phyloP scores from a whole-genome alignment of 1,140 invertebrate genomes.

The Lamellibrachia luymesi region DNA sequence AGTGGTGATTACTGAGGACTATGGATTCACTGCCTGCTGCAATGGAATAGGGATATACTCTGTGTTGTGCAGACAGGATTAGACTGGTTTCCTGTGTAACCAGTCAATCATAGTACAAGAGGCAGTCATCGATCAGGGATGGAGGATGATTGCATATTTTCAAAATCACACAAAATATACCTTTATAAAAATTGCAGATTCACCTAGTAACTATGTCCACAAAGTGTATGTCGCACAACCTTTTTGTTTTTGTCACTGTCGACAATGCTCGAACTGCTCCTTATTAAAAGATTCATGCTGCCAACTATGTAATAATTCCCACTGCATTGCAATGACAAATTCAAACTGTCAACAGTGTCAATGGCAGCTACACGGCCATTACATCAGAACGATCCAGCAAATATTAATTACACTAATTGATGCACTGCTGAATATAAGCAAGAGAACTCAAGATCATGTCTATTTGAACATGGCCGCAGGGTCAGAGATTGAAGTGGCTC shows the following conservation, averaged over 20 bases:
- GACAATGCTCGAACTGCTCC: not conserved
- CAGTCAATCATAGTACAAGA: too few species aligned
- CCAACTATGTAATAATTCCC: not conserved
- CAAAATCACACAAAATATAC: too few species aligned
- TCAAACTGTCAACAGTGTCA: not conserved
- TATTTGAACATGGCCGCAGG: not conserved
- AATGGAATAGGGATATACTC: too few species aligned
- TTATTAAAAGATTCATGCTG: not conserved
- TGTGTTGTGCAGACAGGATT: too few species aligned
- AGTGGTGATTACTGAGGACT: too few species aligned
- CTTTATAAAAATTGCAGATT: too few species aligned
- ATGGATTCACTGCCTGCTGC: too few species aligned
- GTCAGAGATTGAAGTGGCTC: not conserved
- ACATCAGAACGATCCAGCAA: not conserved
- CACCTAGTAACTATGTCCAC: too few species aligned
- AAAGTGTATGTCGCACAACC: not conserved
- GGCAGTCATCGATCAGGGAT: too few species aligned
- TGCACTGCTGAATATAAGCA: not conserved
- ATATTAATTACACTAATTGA: constrained; percentile 2
- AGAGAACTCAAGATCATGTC: not conserved
- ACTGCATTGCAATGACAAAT: not conserved
- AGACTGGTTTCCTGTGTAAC: too few species aligned
- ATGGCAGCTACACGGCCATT: not conserved
- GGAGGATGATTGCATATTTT: too few species aligned
- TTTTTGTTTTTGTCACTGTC: not conserved